phyloP scores from a whole-genome alignment of 2,888 invertebrate species.

The Dicranocentrus wangi region DNA sequence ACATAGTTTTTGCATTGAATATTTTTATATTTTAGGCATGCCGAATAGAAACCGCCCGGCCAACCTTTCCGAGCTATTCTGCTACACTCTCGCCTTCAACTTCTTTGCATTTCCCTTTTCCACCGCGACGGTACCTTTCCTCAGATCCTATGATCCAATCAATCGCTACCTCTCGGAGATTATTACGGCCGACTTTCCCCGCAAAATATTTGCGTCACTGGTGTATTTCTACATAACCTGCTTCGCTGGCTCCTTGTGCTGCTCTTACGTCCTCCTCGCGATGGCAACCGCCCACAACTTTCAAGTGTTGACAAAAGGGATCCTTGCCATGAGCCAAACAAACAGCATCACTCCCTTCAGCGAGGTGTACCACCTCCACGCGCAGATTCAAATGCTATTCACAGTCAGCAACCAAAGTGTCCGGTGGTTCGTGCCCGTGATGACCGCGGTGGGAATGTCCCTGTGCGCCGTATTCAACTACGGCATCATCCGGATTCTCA shows the following conservation, averaged over 20 bases:
- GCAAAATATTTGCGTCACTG: not conserved
- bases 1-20: no score
- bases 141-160: conserved; percentile 16
- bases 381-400: conserved; percentile 13
- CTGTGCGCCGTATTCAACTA: conserved; percentile 10
- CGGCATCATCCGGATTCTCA: not conserved
- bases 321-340: not conserved
- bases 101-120: not conserved
- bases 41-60: conserved; percentile 9
- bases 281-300: conserved; percentile 15
- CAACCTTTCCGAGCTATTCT: conserved; percentile 25
- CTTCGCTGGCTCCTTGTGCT: not conserved
- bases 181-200: not conserved
- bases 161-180: not conserved
- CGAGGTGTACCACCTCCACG: not conserved
- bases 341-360: no score
- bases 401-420: conserved; percentile 32
- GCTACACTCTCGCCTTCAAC: conserved; percentile 9
- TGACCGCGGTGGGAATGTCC: conserved; percentile 8
- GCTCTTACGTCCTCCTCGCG: conserved; percentile 11
- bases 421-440: conserved; percentile 14
- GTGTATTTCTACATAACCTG: not conserved
- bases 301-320: conserved; percentile 7
- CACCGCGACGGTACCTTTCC: not conserved
- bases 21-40: no score